These are phyloP conservation scores for Leptodactylus fuscus DNA, from an alignment of 2,113 vertebrate genomes.

Conservation along the genomic window DNA sequence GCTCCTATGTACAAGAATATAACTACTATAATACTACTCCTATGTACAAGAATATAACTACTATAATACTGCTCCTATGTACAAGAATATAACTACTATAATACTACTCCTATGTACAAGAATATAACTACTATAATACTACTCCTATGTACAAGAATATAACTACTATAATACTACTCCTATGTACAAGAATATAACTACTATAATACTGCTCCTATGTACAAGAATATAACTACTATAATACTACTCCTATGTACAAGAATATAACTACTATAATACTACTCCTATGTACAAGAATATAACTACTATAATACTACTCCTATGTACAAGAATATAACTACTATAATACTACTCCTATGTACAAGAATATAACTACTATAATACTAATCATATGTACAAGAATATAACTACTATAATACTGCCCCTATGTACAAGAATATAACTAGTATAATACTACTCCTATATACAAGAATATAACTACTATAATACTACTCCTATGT, in stretches of 20 bases:
- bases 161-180: slow-evolving; percentile 1
- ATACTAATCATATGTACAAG: neutral
- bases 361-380: slow-evolving; percentile 12
- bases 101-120: no score
- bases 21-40: no score
- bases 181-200: slow-evolving; percentile 2
- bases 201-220: neutral
- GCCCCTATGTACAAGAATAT: no score
- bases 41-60: no score
- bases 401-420: no score
- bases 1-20: no score
- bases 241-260: neutral
- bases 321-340: slow-evolving; percentile 6
- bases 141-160: no score
- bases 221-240: slow-evolving; percentile 1
- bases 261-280: slow-evolving; percentile 12
- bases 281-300: neutral
- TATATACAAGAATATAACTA: no score
- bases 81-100: no score
- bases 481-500: no score
- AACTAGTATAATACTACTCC: no score
- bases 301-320: slow-evolving; percentile 3
- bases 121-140: slow-evolving; percentile 5
- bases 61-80: no score
- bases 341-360: slow-evolving; percentile 11